A percentile compares a stretch with the other conserved stretches of the same genome.
These are phyloP conservation scores for Epizoanthus rinbou DNA, from an alignment of 92 coral and sea anemone species.

Conservation along the genomic window DNA sequence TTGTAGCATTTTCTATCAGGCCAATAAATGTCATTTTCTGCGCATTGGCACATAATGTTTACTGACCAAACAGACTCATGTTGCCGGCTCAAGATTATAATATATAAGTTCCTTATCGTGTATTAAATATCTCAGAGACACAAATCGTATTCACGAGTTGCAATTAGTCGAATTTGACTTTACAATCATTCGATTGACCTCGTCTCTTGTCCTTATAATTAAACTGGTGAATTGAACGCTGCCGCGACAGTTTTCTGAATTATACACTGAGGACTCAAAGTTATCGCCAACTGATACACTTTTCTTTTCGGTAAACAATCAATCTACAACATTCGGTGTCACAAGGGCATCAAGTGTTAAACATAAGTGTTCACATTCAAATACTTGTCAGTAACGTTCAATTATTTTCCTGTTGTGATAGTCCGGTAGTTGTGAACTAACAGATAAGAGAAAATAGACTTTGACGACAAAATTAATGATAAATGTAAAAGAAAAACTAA, in stretches of 20 bases:
- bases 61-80: too few species aligned
- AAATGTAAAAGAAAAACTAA: slow-evolving; percentile 33
- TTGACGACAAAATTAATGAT: slow-evolving; percentile 35
- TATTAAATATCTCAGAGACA: too few species aligned
- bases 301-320: neutral
- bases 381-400: neutral
- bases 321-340: neutral
- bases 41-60: too few species aligned
- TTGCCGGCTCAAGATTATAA: too few species aligned
- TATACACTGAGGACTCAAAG: neutral
- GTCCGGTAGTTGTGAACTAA: neutral
- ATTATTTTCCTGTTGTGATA: neutral
- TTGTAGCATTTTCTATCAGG: too few species aligned
- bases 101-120: too few species aligned
- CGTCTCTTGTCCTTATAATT: neutral
- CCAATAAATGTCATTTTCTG: too few species aligned
- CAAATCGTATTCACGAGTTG: too few species aligned
- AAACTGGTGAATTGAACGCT: neutral
- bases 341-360: neutral
- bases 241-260: neutral
- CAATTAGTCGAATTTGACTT: slow-evolving; percentile 12
- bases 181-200: slow-evolving; percentile 21
- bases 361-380: neutral
- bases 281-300: neutral
- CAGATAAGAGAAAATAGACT: slow-evolving; percentile 24